phyloP scores from a whole-genome alignment of 2,888 invertebrate genomes.

The Mythimna lalbum region DNA sequence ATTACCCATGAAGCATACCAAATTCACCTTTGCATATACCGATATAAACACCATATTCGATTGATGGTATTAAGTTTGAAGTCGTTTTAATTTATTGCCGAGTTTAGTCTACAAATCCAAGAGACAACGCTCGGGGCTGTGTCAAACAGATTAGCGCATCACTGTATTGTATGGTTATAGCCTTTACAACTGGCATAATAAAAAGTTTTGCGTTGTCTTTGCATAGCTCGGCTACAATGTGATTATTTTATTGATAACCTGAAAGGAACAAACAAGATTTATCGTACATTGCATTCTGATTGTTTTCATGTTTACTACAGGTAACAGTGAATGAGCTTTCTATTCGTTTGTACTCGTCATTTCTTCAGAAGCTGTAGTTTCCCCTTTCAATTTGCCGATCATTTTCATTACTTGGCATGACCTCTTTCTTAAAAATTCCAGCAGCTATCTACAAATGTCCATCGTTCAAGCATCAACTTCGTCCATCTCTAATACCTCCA shows the following conservation, averaged over 20 bases:
- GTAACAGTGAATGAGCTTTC: slow-evolving; percentile 26
- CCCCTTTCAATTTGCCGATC: neutral
- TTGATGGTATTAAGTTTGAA: slow-evolving; percentile 56
- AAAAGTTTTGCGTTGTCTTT: slow-evolving; percentile 76
- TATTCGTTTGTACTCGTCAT: neutral
- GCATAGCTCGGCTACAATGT: slow-evolving; percentile 65
- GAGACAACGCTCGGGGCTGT: slow-evolving; percentile 80
- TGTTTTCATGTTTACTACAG: slow-evolving; percentile 62
- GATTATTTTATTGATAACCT: slow-evolving; percentile 80
- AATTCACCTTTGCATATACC: slow-evolving; percentile 76
- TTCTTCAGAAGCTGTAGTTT: neutral
- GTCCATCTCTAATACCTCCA: neutral
- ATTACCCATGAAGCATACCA: slow-evolving; percentile 72
- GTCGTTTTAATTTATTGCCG: slow-evolving; percentile 76
- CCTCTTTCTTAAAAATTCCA: neutral
- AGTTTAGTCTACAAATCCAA: slow-evolving; percentile 79
- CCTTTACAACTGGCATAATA: slow-evolving; percentile 76
- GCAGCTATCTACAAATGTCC: neutral
- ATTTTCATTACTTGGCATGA: neutral
- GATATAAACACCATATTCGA: slow-evolving; percentile 73
- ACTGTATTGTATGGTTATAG: slow-evolving; percentile 82
- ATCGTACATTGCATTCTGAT: slow-evolving; percentile 71
- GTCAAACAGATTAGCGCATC: slow-evolving; percentile 84
- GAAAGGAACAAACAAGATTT: slow-evolving; percentile 78
- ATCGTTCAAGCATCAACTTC: neutral